Evolutionary conservation across 23 tunicate species (phyloP).

Genomic region (Trididemnum nubilum): DNA sequence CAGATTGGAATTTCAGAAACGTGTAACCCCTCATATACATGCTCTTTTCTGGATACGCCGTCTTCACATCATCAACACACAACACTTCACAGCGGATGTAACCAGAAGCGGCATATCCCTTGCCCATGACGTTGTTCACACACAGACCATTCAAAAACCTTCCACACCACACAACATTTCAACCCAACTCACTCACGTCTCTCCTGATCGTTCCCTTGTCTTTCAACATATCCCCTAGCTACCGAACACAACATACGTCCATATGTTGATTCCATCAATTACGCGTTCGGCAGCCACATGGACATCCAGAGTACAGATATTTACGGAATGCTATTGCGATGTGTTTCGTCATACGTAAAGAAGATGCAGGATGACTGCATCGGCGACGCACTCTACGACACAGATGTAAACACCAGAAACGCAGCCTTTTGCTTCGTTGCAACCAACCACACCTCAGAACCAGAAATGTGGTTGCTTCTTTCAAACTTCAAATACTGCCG

Average conservation of each 20-base stretch:
- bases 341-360: background rate
- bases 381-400: background rate
- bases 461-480: background rate
- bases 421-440: background rate
- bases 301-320: background rate
- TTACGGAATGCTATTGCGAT: background rate
- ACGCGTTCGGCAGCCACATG: background rate
- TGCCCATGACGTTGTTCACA: background rate
- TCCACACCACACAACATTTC: background rate
- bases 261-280: background rate
- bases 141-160: background rate
- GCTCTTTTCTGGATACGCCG: background rate
- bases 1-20: slow-evolving; percentile 8
- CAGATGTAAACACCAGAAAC: background rate
- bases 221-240: background rate
- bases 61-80: background rate
- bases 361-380: background rate
- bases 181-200: too few species aligned
- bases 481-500: background rate
- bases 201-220: too few species aligned
- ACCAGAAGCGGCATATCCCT: background rate
- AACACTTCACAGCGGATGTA: background rate
- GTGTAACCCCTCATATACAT: slow-evolving; percentile 19
- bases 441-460: background rate
- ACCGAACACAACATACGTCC: background rate